phyloP scores from a whole-genome alignment of 2,888 invertebrate genomes.

The Eristalinus aeneus region DNA sequence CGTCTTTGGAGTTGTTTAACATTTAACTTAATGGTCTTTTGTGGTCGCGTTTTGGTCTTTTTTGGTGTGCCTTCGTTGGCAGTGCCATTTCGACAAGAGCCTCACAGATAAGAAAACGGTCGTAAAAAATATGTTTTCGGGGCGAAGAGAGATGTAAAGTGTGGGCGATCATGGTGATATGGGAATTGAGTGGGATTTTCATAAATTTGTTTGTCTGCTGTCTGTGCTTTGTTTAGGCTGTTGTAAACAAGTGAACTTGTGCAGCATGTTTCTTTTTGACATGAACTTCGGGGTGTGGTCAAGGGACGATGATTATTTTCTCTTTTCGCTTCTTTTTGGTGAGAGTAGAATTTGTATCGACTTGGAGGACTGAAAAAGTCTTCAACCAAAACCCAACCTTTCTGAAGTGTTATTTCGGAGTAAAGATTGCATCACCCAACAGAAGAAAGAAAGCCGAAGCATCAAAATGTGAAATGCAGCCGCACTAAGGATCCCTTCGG shows the following conservation, averaged over 20 bases:
- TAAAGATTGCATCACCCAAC: too few relatives aligned
- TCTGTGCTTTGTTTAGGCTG: not conserved
- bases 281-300: not conserved
- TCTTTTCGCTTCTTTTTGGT: not conserved
- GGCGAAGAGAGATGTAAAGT: not conserved
- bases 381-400: too few relatives aligned
- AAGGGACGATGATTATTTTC: not conserved
- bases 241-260: not conserved
- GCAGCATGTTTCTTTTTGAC: not conserved
- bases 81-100: conserved; percentile 12
- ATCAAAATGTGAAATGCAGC: not conserved
- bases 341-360: too few relatives aligned
- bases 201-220: not conserved
- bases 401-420: too few relatives aligned
- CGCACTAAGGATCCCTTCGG: not conserved
- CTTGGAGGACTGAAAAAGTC: too few relatives aligned
- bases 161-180: not conserved
- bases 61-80: not conserved
- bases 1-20: conserved; percentile 12
- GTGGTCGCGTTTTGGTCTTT: not conserved
- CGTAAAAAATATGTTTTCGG: not conserved
- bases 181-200: not conserved
- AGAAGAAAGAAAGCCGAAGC: not conserved
- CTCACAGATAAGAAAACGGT: conserved; percentile 14
- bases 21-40: conserved; percentile 16